Conservation (phyloP, 2,888 invertebrate genomes). For the Nymphalis urticae region DNA sequence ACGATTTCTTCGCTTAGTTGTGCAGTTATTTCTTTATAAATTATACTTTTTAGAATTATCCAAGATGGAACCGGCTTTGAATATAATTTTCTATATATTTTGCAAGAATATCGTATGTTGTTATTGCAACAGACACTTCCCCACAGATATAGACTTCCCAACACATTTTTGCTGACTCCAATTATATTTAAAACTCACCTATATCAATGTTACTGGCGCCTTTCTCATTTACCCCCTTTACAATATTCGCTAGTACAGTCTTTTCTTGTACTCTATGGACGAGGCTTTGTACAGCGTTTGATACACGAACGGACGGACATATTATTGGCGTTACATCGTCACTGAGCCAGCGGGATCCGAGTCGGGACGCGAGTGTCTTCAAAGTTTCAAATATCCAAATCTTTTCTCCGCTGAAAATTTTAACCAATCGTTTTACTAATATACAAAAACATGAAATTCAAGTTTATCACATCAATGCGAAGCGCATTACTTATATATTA, state of each 20-base stretch:
- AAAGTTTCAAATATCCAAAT: conserved; percentile 67
- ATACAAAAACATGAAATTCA: not conserved
- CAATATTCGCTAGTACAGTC: conserved; percentile 37
- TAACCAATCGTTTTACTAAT: not conserved
- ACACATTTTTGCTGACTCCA: no score
- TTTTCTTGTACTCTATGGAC: conserved; percentile 35
- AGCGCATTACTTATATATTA: no score
- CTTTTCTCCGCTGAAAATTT: conserved; percentile 62
- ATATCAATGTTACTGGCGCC: conserved; percentile 38
- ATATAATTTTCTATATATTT: no score
- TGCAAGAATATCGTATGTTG: no score
- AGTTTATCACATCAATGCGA: not conserved
- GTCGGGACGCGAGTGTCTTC: conserved; percentile 43
- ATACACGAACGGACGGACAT: conserved; percentile 51
- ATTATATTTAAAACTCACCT: conserved; percentile 44
- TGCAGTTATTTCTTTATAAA: no score
- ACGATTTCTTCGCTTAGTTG: no score
- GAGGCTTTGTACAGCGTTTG: conserved; percentile 44
- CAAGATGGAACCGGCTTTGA: no score
- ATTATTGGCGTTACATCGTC: conserved; percentile 48
- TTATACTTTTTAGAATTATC: no score
- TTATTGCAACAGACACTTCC: no score
- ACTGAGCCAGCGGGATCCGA: conserved; percentile 48
- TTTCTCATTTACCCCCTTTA: conserved; percentile 39
- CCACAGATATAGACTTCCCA: no score